Evolutionary conservation across 2,888 invertebrate genomes (phyloP).

Genomic region (Chydorus sphaericus): DNA sequence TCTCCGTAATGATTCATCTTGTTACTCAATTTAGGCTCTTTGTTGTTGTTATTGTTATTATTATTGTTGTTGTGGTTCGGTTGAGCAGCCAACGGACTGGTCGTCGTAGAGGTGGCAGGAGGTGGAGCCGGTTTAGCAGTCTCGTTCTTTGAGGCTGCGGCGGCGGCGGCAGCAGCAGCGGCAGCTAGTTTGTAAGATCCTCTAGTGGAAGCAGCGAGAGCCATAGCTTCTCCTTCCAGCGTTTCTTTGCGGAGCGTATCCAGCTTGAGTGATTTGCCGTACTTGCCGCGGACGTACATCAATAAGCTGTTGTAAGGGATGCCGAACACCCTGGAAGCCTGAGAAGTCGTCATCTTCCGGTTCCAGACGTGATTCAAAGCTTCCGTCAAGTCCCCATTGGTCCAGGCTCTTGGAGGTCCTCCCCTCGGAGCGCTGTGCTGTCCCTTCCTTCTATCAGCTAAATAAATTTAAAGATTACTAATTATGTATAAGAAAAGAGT

Average conservation of each 20-base stretch:
- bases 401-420: slow-evolving; percentile 82
- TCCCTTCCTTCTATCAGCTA: slow-evolving; percentile 53
- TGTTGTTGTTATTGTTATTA: neutral
- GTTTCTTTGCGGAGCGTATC: slow-evolving; percentile 79
- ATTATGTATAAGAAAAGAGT: neutral
- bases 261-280: slow-evolving; percentile 78
- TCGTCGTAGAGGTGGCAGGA: neutral
- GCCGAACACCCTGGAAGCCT: slow-evolving; percentile 77
- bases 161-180: neutral
- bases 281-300: slow-evolving; percentile 84
- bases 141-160: neutral
- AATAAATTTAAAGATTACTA: neutral
- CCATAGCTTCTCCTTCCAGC: slow-evolving; percentile 43
- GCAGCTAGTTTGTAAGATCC: slow-evolving; percentile 10
- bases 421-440: slow-evolving; percentile 82
- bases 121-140: neutral
- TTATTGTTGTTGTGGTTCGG: neutral
- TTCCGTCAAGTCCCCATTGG: slow-evolving; percentile 77
- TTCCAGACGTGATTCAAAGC: slow-evolving; percentile 89
- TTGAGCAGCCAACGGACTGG: neutral
- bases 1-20: neutral
- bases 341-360: slow-evolving; percentile 85
- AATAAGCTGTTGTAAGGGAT: slow-evolving; percentile 84
- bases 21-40: neutral
- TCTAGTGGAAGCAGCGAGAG: slow-evolving; percentile 14